A percentile compares a stretch with the other conserved stretches of the same genome.
phyloP scores from a whole-genome alignment of 2,113 vertebrate genomes.

The Sinocyclocheilus anophthalmus region DNA sequence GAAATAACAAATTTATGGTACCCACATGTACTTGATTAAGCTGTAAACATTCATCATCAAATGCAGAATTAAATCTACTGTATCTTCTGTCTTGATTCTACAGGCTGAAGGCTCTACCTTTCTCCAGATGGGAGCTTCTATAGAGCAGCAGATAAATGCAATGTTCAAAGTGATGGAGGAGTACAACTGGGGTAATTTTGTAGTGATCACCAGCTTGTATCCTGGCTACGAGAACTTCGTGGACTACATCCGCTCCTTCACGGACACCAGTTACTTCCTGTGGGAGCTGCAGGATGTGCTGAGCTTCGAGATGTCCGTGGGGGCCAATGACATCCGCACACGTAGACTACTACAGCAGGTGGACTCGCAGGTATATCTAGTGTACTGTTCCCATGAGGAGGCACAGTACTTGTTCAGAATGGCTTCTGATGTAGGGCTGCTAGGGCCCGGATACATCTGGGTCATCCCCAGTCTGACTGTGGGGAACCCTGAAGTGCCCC shows the following conservation, averaged over 20 bases:
- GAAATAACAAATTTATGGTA: neutral
- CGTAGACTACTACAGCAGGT: constrained; percentile 89
- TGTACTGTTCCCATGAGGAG: constrained; percentile 93
- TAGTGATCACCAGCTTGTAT: constrained; percentile 92
- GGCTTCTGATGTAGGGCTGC: constrained; percentile 85
- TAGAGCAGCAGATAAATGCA: constrained; percentile 93
- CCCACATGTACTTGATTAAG: constrained; percentile 49
- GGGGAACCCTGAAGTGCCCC: constrained; percentile 87
- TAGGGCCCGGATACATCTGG: constrained; percentile 94
- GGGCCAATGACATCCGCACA: constrained; percentile 75
- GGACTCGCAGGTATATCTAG: constrained; percentile 89
- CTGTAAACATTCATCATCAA: no score
- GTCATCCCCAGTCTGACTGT: constrained; percentile 88
- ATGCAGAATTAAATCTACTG: neutral
- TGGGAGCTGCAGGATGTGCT: constrained; percentile 93
- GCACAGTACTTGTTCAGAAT: constrained; percentile 88
- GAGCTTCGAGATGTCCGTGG: constrained; percentile 91
- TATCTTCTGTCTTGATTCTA: constrained; percentile 29
- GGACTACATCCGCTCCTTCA: constrained; percentile 85
- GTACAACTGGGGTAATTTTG: constrained; percentile 93
- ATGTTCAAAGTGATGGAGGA: constrained; percentile 99
- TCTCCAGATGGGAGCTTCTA: constrained; percentile 93
- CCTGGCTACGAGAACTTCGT: constrained; percentile 92
- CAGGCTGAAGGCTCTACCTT: constrained; percentile 92
- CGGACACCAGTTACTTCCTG: constrained; percentile 89